These are phyloP conservation scores for Pachypanchax playfairii DNA, from an alignment of 2,113 vertebrate genomes.

Conservation along the genomic window DNA sequence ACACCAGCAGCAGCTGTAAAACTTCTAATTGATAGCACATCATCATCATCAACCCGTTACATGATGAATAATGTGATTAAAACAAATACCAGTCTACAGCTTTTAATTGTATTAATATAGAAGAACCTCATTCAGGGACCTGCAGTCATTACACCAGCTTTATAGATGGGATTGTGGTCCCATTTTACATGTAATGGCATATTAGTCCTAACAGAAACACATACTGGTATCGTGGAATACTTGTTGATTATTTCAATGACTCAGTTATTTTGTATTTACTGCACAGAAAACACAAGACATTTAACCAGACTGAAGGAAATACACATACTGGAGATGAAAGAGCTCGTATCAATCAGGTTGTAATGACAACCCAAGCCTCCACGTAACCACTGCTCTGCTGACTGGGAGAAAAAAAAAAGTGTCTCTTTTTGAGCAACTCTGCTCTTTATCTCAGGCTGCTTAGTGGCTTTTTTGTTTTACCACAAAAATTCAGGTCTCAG, in stretches of 20 bases:
- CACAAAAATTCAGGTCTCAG: not conserved
- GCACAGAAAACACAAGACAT: not conserved
- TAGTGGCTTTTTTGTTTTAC: not conserved
- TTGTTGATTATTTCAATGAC: constrained; percentile 11
- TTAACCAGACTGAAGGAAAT: not conserved
- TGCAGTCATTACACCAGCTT: not conserved
- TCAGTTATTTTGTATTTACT: not conserved
- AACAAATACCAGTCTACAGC: no score
- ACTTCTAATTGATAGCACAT: no score
- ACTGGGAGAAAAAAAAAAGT: not conserved
- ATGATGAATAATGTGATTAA: no score
- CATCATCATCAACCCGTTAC: no score
- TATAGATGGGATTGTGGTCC: not conserved
- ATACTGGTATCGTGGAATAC: not conserved
- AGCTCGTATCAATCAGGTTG: constrained; percentile 10
- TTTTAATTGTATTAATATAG: no score
- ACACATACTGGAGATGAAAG: no score
- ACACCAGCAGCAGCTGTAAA: no score
- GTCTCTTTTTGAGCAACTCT: not conserved
- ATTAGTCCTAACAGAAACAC: not conserved
- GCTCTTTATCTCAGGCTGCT: constrained; percentile 3
- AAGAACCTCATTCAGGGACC: not conserved
- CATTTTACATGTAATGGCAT: not conserved
- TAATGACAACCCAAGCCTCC: no score
- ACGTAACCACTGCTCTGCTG: not conserved